A percentile compares a stretch with the other conserved stretches of the same genome.
Evolutionary conservation across 2,113 vertebrate species (phyloP).

Genomic region (Nycticryphes semicollaris): DNA sequence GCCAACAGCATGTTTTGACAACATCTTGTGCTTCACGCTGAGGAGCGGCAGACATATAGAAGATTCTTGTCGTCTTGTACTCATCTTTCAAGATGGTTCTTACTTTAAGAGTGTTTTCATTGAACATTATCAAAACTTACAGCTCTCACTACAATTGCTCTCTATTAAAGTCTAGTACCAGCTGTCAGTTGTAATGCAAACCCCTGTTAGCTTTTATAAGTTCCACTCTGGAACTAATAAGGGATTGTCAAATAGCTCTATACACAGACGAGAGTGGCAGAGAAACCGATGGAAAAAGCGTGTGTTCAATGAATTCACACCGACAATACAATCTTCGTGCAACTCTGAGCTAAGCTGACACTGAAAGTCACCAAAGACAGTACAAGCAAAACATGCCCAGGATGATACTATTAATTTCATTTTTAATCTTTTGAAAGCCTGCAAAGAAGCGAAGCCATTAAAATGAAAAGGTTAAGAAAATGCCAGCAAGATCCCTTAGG

Average conservation of each 20-base stretch:
- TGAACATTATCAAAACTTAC: constrained; percentile 58
- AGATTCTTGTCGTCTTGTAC: background rate
- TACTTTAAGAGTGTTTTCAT: constrained; percentile 46
- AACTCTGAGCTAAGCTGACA: background rate
- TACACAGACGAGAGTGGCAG: constrained; percentile 55
- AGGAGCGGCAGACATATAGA: constrained; percentile 3
- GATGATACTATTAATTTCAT: background rate
- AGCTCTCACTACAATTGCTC: constrained; percentile 58
- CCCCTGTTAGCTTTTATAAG: constrained; percentile 87
- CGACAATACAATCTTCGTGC: background rate
- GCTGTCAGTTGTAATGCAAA: constrained; percentile 89
- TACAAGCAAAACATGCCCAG: background rate
- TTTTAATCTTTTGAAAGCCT: constrained; percentile 12
- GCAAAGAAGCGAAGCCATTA: constrained; percentile 18
- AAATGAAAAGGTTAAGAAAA: constrained; percentile 46
- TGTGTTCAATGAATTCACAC: background rate
- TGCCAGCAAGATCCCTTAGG: background rate
- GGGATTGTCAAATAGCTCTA: constrained; percentile 85
- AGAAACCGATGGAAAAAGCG: background rate
- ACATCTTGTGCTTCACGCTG: constrained; percentile 26
- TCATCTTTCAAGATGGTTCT: constrained; percentile 62
- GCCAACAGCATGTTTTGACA: constrained; percentile 55
- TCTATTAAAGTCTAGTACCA: constrained; percentile 75
- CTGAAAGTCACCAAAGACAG: background rate
- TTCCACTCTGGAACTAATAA: constrained; percentile 86